Evolutionary conservation across 2,113 vertebrate species (phyloP).

Genomic region (Centropus bengalensis): DNA sequence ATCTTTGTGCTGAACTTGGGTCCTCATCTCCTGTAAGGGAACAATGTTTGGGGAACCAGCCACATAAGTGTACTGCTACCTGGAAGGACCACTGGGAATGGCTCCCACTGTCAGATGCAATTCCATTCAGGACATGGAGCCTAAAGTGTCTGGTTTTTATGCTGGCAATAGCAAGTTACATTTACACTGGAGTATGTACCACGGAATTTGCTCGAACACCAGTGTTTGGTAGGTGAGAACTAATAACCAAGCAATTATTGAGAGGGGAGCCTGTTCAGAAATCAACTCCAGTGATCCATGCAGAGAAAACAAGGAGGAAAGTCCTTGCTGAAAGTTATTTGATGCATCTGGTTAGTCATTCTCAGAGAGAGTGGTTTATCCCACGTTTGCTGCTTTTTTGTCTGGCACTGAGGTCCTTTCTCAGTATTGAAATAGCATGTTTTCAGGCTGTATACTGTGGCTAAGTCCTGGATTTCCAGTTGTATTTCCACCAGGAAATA

Average conservation of each 20-base stretch:
- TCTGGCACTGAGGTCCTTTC: neutral
- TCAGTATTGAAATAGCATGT: neutral
- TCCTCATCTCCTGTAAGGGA: neutral
- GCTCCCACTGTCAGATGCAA: neutral
- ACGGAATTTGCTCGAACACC: neutral
- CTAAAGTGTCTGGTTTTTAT: neutral
- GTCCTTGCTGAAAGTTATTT: neutral
- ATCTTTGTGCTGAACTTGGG: neutral
- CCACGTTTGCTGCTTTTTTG: neutral
- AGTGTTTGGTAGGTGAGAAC: neutral
- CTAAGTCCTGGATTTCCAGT: neutral
- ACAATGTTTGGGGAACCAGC: neutral
- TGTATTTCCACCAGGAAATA: neutral
- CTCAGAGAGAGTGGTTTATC: neutral
- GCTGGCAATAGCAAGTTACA: too few species aligned
- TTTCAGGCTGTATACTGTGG: neutral
- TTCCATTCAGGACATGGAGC: neutral
- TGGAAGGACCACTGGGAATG: neutral
- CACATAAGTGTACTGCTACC: neutral
- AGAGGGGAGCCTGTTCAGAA: neutral
- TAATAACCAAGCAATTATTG: neutral
- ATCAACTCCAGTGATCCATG: neutral
- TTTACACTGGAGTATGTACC: neutral
- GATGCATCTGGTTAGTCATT: neutral
- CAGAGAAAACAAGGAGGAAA: neutral